Percentiles rank a stretch among this genome's conserved stretches.
Evolutionary conservation across 2,888 invertebrate genomes (phyloP).

Genomic region (Agrenia bidenticulata): DNA sequence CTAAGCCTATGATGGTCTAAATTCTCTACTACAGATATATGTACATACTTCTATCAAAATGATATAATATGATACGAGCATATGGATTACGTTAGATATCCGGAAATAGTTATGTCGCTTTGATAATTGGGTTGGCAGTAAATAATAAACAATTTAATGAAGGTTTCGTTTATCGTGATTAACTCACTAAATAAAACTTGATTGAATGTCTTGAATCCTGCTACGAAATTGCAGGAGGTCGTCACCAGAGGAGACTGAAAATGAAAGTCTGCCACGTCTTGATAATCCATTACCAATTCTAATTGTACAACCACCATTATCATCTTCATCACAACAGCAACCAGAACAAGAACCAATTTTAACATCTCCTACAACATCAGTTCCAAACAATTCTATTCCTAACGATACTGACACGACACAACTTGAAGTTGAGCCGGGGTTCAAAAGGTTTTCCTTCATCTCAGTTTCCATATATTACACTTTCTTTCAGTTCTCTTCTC

Average conservation of each 20-base stretch:
- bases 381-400: not conserved
- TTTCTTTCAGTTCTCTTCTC: not conserved
- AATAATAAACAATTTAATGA: too few relatives aligned
- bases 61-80: too few relatives aligned
- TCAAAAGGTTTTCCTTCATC: slow-evolving; percentile 8
- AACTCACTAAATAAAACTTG: slow-evolving; percentile 9
- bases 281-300: slow-evolving; percentile 13
- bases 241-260: slow-evolving; percentile 14
- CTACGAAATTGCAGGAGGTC: slow-evolving; percentile 8
- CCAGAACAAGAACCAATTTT: not conserved
- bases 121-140: too few relatives aligned
- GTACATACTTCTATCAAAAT: too few relatives aligned
- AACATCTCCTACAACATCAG: not conserved
- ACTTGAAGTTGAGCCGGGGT: slow-evolving; percentile 4
- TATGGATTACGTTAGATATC: too few relatives aligned
- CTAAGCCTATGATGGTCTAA: too few relatives aligned
- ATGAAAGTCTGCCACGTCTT: not conserved
- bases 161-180: not conserved
- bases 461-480: not conserved
- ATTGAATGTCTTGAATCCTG: slow-evolving; percentile 2
- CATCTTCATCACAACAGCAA: slow-evolving; percentile 1
- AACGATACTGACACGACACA: slow-evolving; percentile 13
- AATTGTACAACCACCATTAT: slow-evolving; percentile 15
- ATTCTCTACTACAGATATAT: too few relatives aligned
- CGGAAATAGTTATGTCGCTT: too few relatives aligned